Base-by-base conservation (phyloP, 2,888 invertebrate genomes). In the Sphaerophoria taeniata region DNA sequence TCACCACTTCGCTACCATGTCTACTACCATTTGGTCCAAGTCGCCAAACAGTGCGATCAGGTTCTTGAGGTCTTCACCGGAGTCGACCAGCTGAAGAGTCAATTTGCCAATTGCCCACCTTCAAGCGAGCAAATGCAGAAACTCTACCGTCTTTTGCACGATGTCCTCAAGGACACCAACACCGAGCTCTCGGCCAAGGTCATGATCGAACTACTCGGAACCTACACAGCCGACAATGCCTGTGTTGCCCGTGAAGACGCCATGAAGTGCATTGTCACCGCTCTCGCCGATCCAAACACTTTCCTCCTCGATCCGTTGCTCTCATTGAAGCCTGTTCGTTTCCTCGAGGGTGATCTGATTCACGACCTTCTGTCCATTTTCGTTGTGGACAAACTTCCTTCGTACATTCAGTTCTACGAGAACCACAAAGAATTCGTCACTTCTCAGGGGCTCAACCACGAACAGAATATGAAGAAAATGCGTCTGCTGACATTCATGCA, bases 231-330 rank as follows among this genome's bases (percentile, higher is more conserved):
- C 83, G 98, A 98, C 90, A 99, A 99, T 93, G 99, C 99, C 0
- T 97, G 97, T 2, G 97, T 98, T 87, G 99, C 99, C 0, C 94
- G 98, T 87, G 98, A 98, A 91, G 99, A 99, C 93, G 99, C 99
- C 2, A 97, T 97, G 90, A 95, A 97, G 89, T 99, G 99, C 92
- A 99, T 99, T 90, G 96, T 97, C 14, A 97, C 99, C 2, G 98
- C 98, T 24, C 93, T 99, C 75, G 98, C 97, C 6, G 99, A 99
- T 92, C 98, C 99, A 12, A 97, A 96, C 90, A 97, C 98, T 88
- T 99, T 98, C 93, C 94, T 99, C 16, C 93, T 99, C 90, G 99
- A 99, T 92, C 99, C 99, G 43, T 93, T 99, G 80, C 93, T 99
- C 45, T 94, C 97, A 0, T 93, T 99, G 63, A 98, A 98, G 92